These are phyloP conservation scores for Parotia lawesii DNA, from an alignment of 2,113 vertebrate genomes.

Conservation along the genomic window DNA sequence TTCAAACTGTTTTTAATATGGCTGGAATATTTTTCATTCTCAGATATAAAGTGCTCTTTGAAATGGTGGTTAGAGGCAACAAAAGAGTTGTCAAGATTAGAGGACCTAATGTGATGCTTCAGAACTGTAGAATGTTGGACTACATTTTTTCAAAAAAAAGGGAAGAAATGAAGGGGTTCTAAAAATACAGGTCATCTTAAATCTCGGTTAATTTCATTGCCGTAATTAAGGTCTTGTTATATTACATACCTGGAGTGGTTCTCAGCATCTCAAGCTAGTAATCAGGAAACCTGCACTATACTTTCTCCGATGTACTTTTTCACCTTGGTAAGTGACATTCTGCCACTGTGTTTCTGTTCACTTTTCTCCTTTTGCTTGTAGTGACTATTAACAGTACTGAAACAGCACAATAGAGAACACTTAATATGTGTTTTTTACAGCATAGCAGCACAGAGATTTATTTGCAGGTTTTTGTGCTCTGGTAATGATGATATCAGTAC, in stretches of 20 bases:
- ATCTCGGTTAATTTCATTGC: background rate
- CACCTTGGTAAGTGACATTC: background rate
- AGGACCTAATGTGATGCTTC: background rate
- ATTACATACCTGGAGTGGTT: background rate
- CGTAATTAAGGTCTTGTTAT: background rate
- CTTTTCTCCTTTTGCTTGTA: background rate
- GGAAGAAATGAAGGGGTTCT: background rate
- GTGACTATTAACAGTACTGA: background rate
- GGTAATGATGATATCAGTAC: background rate
- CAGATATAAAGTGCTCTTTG: background rate
- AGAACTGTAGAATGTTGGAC: background rate
- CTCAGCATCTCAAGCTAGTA: background rate
- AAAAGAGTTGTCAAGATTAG: background rate
- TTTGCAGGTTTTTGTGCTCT: background rate
- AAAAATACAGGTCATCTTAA: background rate
- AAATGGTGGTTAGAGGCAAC: background rate
- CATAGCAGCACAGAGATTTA: background rate
- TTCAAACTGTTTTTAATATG: background rate
- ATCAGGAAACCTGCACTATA: background rate
- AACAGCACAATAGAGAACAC: background rate
- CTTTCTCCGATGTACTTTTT: background rate
- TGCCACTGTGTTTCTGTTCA: background rate
- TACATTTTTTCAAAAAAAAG: background rate
- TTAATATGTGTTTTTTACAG: background rate
- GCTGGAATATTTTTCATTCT: background rate